These are phyloP conservation scores for Cacoxenus indagator DNA, from an alignment of 2,888 invertebrate species.

Conservation along the genomic window DNA sequence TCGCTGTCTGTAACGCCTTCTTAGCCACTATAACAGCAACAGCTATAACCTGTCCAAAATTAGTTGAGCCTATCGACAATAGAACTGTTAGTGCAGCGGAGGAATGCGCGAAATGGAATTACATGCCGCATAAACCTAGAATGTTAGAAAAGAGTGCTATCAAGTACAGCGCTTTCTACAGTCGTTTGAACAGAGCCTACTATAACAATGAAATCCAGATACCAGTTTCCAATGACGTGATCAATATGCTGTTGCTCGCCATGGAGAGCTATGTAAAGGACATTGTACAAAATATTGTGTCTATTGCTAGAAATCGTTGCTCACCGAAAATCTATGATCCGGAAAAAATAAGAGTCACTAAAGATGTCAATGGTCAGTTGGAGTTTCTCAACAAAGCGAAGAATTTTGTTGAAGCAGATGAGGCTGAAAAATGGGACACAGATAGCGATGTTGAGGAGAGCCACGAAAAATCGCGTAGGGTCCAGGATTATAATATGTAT, in stretches of 20 bases:
- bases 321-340: not conserved
- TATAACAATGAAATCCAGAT: not conserved
- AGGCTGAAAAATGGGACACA: not conserved
- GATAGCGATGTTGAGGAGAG: not conserved
- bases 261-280: not conserved
- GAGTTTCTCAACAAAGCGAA: not conserved
- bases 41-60: too few species aligned
- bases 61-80: too few species aligned
- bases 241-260: not conserved
- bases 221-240: not conserved
- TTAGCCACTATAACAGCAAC: too few species aligned
- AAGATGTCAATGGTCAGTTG: not conserved
- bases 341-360: not conserved
- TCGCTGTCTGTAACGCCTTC: too few species aligned
- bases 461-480: not conserved
- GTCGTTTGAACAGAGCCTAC: not conserved
- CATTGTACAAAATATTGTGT: not conserved
- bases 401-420: not conserved
- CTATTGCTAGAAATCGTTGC: not conserved
- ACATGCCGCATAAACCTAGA: too few species aligned
- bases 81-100: too few species aligned
- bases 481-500: not conserved
- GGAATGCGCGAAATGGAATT: too few species aligned
- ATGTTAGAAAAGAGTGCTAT: too few species aligned
- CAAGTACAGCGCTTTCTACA: not conserved